phyloP scores from a whole-genome alignment of 2,113 vertebrate genomes.

The Pogonocichla stellata region DNA sequence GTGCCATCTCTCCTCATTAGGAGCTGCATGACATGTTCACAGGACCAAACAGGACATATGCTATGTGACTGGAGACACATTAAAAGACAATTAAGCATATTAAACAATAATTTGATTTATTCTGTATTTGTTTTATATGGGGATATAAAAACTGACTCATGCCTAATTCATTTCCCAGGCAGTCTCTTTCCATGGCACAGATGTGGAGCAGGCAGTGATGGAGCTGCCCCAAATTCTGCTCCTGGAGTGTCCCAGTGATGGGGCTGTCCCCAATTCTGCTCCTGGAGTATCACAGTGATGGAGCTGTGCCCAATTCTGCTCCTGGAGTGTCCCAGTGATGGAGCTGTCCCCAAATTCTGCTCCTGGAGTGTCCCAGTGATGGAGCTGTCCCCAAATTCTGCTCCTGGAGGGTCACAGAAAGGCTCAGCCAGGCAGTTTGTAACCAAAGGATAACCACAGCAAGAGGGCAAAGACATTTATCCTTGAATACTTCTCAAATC shows the following conservation, averaged over 20 bases:
- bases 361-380: no score
- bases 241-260: no score
- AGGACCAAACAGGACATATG: conserved; percentile 40
- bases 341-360: background rate
- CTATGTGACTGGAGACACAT: conserved; percentile 22
- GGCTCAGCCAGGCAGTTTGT: background rate
- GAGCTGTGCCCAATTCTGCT: background rate
- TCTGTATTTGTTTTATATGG: conserved; percentile 38
- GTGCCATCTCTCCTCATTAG: conserved; percentile 62
- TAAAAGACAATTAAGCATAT: conserved; percentile 55
- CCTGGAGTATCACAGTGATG: no score
- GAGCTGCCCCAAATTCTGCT: background rate
- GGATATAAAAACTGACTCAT: conserved; percentile 20
- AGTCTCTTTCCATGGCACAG: background rate
- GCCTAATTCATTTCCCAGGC: conserved; percentile 31
- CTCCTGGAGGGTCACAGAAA: background rate
- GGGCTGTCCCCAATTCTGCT: background rate
- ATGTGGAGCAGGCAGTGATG: background rate
- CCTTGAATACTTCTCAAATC: background rate
- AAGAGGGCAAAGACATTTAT: background rate
- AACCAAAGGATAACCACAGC: background rate
- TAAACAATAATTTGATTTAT: conserved; percentile 67
- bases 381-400: background rate
- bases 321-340: no score
- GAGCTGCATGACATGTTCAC: conserved; percentile 31